A percentile compares a stretch with the other conserved stretches of the same genome.
These are phyloP conservation scores for Odobenus rosmarus DNA, from an alignment of 2,113 vertebrate genomes.

Conservation along the genomic window DNA sequence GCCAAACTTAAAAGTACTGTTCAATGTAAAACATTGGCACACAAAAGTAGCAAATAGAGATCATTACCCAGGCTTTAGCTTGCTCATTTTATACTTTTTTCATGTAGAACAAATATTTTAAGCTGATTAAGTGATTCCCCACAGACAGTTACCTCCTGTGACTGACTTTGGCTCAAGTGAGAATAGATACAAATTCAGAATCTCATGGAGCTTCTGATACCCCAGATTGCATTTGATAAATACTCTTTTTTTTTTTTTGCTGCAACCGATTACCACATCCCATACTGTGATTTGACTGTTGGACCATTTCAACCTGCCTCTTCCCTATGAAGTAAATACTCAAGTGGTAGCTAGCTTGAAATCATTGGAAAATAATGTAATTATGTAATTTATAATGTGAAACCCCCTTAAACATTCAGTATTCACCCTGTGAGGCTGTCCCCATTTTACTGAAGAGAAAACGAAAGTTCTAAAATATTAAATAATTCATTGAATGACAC, in stretches of 20 bases:
- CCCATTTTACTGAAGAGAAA: background rate
- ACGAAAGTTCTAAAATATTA: background rate
- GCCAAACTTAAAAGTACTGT: background rate
- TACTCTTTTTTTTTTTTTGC: background rate
- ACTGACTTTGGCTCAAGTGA: background rate
- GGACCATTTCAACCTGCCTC: background rate
- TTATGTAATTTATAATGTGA: background rate
- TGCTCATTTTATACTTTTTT: background rate
- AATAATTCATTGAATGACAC: background rate
- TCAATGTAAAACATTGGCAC: background rate
- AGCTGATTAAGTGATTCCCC: constrained; percentile 10
- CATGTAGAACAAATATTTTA: background rate
- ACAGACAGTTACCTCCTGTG: background rate
- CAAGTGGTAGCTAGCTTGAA: background rate
- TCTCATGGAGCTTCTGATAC: background rate
- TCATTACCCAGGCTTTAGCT: background rate
- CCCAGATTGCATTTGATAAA: background rate
- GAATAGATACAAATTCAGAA: background rate
- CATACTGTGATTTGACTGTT: background rate
- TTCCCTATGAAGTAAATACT: background rate
- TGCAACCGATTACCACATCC: background rate
- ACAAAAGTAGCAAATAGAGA: background rate
- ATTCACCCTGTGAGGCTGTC: background rate
- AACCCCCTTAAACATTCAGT: background rate
- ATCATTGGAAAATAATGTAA: background rate